These are phyloP conservation scores for Octodonta nipae DNA, from an alignment of 2,888 invertebrate genomes.

Conservation along the genomic window DNA sequence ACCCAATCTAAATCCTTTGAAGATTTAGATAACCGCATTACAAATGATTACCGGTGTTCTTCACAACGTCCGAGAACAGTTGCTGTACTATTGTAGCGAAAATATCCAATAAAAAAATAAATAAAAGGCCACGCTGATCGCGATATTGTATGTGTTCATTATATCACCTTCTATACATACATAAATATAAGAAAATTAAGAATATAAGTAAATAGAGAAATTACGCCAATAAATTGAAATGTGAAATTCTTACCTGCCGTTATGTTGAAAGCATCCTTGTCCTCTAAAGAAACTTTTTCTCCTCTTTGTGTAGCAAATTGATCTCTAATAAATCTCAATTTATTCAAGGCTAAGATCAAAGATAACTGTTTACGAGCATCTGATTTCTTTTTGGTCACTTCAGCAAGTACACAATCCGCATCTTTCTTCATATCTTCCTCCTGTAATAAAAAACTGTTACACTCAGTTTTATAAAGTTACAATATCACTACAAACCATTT, in stretches of 20 bases:
- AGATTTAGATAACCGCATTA: no score
- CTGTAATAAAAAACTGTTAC: constrained; percentile 17
- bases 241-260: constrained; percentile 49
- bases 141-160: no score
- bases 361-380: constrained; percentile 54
- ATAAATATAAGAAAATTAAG: no score
- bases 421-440: constrained; percentile 52
- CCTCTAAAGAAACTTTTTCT: constrained; percentile 41
- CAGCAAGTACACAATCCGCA: constrained; percentile 56
- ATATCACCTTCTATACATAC: no score
- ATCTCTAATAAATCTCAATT: constrained; percentile 49
- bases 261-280: constrained; percentile 42
- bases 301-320: constrained; percentile 51
- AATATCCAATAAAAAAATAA: no score
- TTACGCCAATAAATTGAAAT: no score
- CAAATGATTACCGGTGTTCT: no score
- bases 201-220: no score
- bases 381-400: constrained; percentile 54
- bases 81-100: no score
- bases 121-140: no score
- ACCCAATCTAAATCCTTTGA: no score
- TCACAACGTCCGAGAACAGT: no score
- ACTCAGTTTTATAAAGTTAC: background rate
- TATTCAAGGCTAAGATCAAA: constrained; percentile 49
- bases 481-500: constrained; percentile 36